Conservation (phyloP, 2,888 invertebrate species). For the Himalopsyche anomala region DNA sequence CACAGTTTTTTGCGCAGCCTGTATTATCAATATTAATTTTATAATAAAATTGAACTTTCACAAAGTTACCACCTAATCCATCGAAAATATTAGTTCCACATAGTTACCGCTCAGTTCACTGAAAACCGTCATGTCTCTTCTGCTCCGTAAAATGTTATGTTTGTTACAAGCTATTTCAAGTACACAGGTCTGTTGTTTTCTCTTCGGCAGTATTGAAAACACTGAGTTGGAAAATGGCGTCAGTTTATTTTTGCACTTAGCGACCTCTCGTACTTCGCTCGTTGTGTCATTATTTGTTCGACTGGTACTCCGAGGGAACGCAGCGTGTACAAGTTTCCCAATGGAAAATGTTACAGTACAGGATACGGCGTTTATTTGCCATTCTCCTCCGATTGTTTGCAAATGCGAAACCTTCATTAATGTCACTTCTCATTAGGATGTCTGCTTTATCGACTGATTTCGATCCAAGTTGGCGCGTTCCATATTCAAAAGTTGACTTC, state of each 20-base stretch:
- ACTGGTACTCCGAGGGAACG: not conserved
- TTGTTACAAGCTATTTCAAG: not conserved
- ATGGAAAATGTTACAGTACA: not conserved
- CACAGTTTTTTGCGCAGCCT: too few relatives aligned
- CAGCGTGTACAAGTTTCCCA: not conserved
- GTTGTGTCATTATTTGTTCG: conserved; percentile 26
- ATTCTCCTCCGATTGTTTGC: not conserved
- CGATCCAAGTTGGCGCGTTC: not conserved
- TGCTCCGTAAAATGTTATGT: not conserved
- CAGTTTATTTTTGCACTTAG: conserved; percentile 38
- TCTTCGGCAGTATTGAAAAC: conserved; percentile 4
- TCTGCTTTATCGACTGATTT: too few relatives aligned
- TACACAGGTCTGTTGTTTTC: not conserved
- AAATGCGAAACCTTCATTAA: not conserved
- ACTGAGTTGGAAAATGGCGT: conserved; percentile 13
- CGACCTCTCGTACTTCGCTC: conserved; percentile 9
- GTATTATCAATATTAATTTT: too few relatives aligned
- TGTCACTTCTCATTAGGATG: too few relatives aligned
- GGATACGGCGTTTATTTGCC: not conserved
- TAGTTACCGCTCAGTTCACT: too few relatives aligned
- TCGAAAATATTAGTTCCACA: too few relatives aligned
- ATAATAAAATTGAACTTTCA: too few relatives aligned
- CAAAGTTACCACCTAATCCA: too few relatives aligned
- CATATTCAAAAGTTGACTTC: not conserved
- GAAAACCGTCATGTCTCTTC: not conserved